Base-by-base conservation (phyloP, 1,140 invertebrate genomes). In the Lanistes nyassanus region DNA sequence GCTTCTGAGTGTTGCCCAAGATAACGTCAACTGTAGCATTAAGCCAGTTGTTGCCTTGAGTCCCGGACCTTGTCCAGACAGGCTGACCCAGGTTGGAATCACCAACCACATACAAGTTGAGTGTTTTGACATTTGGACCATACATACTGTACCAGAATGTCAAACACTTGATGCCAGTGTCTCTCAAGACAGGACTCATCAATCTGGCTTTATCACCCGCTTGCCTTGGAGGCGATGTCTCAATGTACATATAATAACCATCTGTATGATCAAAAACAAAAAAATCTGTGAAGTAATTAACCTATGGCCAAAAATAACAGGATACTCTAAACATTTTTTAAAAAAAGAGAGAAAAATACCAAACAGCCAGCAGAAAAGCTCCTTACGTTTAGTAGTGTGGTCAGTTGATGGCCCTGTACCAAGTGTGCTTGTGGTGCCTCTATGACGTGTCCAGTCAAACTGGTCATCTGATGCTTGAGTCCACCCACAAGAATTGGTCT, bases 81-180 rank as follows among this genome's bases (percentile, higher is more conserved):
- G 66, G 29, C 78, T 34, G 23, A 37, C 70, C 70, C 36, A 66
- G 62, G 26, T 65, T 60, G 29, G 60, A 7, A 21, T 68, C 76
- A 9, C 36, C 67, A 51, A 42, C 36, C 39, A 69, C 21, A 62
- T 79, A 75, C 19, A 85, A 51, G 26, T 76, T 64, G n/a, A 86
- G 80, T 34, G 67, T 73, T 21, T 80, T 82, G 62, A 86, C 77
- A 51, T 74, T 75, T 21, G 21, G 64, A 9, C 94, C 94, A 81
- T 91, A 94, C 94, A 95, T 95, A 82, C 94, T 93, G 81, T 90
- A 92, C 90, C 91, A 95, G 83, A 95, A 94, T 19, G 68, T 76
- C 16, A 86, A 64, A 70, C 84, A 85, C 37, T 62, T 58, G 29
- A 76, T 80, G 19, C 74, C 26, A 2, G 78, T 80, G 19, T 58